These are phyloP conservation scores for Unio pictorum DNA, from an alignment of 2,888 invertebrate species.

Conservation along the genomic window DNA sequence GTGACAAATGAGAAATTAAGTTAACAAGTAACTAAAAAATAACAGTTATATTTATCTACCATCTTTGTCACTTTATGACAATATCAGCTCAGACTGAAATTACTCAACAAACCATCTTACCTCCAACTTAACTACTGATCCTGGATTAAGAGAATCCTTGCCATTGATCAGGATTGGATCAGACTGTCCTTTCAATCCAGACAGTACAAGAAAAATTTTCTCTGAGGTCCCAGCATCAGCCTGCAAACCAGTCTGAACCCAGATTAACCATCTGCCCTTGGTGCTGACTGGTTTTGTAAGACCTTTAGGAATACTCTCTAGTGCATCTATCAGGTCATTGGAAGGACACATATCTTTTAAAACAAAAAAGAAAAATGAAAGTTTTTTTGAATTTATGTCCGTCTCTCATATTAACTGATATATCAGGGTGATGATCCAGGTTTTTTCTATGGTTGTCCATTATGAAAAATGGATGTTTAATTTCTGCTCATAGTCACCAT, in stretches of 20 bases:
- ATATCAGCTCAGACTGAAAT: not conserved
- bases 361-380: not conserved
- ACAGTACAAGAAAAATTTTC: constrained; percentile 55
- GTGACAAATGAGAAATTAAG: too few relatives aligned
- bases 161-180: constrained; percentile 54
- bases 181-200: constrained; percentile 61
- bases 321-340: constrained; percentile 20
- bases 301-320: constrained; percentile 31
- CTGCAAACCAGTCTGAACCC: constrained; percentile 50
- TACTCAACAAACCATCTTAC: constrained; percentile 26
- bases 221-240: constrained; percentile 50
- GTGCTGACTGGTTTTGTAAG: constrained; percentile 25
- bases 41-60: too few relatives aligned
- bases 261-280: constrained; percentile 45
- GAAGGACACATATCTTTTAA: constrained; percentile 13
- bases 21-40: too few relatives aligned
- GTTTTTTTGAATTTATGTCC: not conserved
- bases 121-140: constrained; percentile 50
- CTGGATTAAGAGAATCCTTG: constrained; percentile 46
- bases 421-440: too few relatives aligned
- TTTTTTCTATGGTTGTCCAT: too few relatives aligned
- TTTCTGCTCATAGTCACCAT: too few relatives aligned
- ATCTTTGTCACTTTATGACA: too few relatives aligned
- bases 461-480: too few relatives aligned
- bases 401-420: too few relatives aligned